A percentile compares a stretch with the other conserved stretches of the same genome.
Evolutionary conservation across 2,113 vertebrate species (phyloP).

Genomic region (Microcebus jonahi): DNA sequence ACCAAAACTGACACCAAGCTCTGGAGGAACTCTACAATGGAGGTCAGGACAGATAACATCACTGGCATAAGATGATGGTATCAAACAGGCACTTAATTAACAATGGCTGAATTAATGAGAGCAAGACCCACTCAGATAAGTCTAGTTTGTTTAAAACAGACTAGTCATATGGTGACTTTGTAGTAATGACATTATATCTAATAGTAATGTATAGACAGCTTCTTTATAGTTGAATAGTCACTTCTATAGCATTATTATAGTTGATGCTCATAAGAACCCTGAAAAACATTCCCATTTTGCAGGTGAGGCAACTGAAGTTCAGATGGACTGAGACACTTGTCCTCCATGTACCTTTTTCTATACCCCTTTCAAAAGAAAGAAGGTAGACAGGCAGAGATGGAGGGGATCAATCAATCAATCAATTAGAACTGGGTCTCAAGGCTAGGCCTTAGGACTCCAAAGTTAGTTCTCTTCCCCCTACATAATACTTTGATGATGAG

Average conservation of each 20-base stretch:
- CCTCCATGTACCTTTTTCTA: background rate
- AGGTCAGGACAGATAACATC: background rate
- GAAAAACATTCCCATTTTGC: background rate
- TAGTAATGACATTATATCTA: background rate
- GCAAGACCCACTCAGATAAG: background rate
- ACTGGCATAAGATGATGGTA: background rate
- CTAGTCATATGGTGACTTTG: background rate
- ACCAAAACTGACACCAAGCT: background rate
- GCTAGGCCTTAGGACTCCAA: background rate
- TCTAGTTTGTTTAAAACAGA: background rate
- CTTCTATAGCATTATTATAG: background rate
- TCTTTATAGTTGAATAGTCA: background rate
- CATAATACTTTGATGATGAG: background rate
- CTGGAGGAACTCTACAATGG: background rate
- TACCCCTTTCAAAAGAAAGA: background rate
- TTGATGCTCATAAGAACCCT: background rate
- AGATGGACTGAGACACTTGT: background rate
- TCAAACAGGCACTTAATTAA: background rate
- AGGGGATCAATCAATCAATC: background rate
- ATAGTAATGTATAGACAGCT: background rate
- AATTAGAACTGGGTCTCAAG: background rate
- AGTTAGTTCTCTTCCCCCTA: background rate
- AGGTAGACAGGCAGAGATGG: too few relatives aligned
- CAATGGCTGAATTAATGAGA: background rate
- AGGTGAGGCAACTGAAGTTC: background rate